A percentile compares a stretch with the other conserved stretches of the same genome.
Evolutionary conservation across 2,888 invertebrate species (phyloP).

Genomic region (Neuroscelio doddi): DNA sequence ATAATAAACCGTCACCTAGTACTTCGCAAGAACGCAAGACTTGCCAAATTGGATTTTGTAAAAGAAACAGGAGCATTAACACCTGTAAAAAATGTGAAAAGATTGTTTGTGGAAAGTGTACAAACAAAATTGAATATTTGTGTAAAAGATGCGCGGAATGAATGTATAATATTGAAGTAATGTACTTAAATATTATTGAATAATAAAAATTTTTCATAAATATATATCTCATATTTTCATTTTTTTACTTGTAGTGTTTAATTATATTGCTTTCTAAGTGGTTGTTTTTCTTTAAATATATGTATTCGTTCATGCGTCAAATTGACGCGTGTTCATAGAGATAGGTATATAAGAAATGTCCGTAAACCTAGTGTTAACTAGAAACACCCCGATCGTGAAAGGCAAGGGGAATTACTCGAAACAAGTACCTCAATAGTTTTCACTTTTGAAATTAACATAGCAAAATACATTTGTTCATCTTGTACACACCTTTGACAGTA

Average conservation of each 20-base stretch:
- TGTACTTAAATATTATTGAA: constrained; percentile 7
- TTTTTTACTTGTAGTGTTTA: too few species aligned
- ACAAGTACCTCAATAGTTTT: too few species aligned
- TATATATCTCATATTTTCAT: not conserved
- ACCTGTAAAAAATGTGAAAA: constrained; percentile 17
- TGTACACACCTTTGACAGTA: too few species aligned
- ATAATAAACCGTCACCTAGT: constrained; percentile 9
- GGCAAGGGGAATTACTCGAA: too few species aligned
- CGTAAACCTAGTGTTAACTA: constrained; percentile 8
- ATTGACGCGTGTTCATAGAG: constrained; percentile 12
- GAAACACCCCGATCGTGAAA: too few species aligned
- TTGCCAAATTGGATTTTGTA: constrained; percentile 25
- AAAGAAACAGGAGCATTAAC: constrained; percentile 19
- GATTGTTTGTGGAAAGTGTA: constrained; percentile 8
- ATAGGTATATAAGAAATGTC: constrained; percentile 11
- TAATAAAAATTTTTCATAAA: constrained; percentile 12
- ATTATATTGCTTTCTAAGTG: too few species aligned
- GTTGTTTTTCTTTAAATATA: not conserved
- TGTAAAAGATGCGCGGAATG: constrained; percentile 11
- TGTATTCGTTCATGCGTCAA: constrained; percentile 15
- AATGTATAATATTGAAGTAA: too few species aligned
- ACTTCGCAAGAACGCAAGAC: constrained; percentile 13
- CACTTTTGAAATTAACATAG: too few species aligned
- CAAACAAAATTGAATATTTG: constrained; percentile 7
- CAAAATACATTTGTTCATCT: too few species aligned